Evolutionary conservation across 2,797 vertebrate genomes (phyloP), one percentile per base, ranked within the genome.

Genomic region (Borostomias antarcticus): DNA sequence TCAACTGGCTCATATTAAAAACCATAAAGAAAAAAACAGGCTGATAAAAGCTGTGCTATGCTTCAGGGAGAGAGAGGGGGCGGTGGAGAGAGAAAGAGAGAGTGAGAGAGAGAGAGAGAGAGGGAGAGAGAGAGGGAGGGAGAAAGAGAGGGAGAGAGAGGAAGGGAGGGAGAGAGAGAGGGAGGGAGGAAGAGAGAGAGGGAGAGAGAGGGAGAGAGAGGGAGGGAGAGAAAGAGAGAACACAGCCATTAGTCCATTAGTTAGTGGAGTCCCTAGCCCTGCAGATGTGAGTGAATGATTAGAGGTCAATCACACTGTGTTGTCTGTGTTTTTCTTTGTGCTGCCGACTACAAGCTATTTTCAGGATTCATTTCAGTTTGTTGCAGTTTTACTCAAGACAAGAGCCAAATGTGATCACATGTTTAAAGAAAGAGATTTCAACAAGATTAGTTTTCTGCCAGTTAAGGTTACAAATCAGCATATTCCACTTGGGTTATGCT

Each of bases 281-380:
- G 69, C 79, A 82, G 80, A 78, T 74, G 75, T 66, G 63, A 66
- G 47, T 35, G 69, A 66, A 70, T 79, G 75, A 83, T 86, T 77
- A 71, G 73, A 82, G 80, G 80, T 86, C 77, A 76, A 61, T 68
- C 74, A 77, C 76, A 76, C 68, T 75, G 75, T 69, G 76, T 64
- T 70, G 32, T 33, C 21, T 62, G 50, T 58, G 40, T 56, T 26
- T 52, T 45, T 60, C 45, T 33, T 10, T 15, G 3, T 35, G n/a
- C 35, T 40, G 15, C 35, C 10, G 9, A 2, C 35, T 40, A 11
- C 35, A 40, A 40, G 35, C 35, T 13, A 40, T 40, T 40, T 40
- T 9, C 6, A 6, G 1, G 35, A 13, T 40, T 40, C 15, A 13
- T 40, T 40, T 40, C 35, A 15, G 35, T 40, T 6, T 9, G 35